A percentile compares a stretch with the other conserved stretches of the same genome.
phyloP scores from a whole-genome alignment of 2,888 invertebrate genomes.

The Alitta virens region DNA sequence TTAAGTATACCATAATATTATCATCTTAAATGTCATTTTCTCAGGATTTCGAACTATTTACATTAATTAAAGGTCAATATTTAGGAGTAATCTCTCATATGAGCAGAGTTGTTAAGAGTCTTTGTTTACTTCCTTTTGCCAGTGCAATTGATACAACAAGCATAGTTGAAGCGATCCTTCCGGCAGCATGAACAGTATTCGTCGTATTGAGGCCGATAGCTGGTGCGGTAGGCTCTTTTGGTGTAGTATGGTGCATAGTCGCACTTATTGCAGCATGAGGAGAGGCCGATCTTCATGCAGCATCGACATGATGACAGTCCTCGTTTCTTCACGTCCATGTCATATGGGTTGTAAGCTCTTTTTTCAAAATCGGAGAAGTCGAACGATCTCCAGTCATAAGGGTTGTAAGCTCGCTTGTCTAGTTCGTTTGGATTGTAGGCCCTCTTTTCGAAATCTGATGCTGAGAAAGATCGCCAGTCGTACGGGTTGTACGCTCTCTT shows the following conservation, averaged over 20 bases:
- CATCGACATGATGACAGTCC: neutral
- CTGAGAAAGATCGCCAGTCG: neutral
- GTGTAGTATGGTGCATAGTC: neutral
- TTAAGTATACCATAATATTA: too few relatives aligned
- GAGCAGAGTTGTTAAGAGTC: too few relatives aligned
- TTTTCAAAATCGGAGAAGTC: neutral
- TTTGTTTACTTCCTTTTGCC: too few relatives aligned
- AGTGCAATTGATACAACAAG: too few relatives aligned
- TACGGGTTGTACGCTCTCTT: neutral
- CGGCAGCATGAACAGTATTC: too few relatives aligned
- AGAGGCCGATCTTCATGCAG: neutral
- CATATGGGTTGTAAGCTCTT: neutral
- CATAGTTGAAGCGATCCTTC: too few relatives aligned
- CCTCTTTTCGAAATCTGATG: neutral
- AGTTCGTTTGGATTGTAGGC: neutral
- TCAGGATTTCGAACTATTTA: too few relatives aligned
- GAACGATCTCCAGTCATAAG: neutral
- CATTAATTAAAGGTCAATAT: too few relatives aligned
- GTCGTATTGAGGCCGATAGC: too few relatives aligned
- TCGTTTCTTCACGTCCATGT: neutral
- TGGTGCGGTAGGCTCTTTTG: neutral
- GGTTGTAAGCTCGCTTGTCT: neutral
- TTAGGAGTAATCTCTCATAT: too few relatives aligned
- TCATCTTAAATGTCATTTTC: too few relatives aligned
- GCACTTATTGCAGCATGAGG: neutral